Percentiles rank a stretch among this genome's conserved stretches.
phyloP scores from a whole-genome alignment of 2,113 vertebrate species.

The Uropsilus gracilis region DNA sequence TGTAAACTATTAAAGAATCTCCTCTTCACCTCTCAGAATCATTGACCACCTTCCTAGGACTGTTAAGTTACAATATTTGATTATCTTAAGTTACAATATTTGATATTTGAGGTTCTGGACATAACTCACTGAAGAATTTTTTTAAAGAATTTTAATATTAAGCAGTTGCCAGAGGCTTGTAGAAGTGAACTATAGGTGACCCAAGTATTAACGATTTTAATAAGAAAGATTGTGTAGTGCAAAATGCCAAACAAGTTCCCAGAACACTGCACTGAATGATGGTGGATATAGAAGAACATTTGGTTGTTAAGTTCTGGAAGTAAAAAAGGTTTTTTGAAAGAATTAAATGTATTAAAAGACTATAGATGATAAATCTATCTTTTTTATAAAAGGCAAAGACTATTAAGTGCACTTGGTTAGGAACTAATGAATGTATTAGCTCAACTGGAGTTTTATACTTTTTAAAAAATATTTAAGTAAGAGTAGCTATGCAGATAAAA shows the following conservation, averaged over 20 bases:
- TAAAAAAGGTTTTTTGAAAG: background rate
- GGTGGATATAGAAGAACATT: background rate
- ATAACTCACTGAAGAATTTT: background rate
- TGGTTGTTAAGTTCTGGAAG: background rate
- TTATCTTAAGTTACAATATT: background rate
- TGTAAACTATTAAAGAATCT: too few relatives aligned
- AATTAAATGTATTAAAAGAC: background rate
- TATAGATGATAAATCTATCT: background rate
- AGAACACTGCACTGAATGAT: background rate
- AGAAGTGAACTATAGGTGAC: background rate
- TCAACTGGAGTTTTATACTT: background rate
- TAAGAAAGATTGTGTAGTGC: background rate
- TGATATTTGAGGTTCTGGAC: background rate
- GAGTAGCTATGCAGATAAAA: background rate
- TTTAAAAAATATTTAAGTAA: constrained; percentile 10
- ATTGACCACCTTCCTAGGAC: too few relatives aligned
- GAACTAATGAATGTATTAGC: background rate
- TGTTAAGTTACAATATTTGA: too few relatives aligned
- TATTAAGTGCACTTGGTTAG: background rate
- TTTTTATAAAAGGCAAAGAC: background rate
- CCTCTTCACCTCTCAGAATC: too few relatives aligned
- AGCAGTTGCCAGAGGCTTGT: background rate
- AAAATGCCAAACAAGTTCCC: background rate
- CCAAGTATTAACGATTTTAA: background rate
- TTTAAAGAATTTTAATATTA: background rate